Conservation (phyloP, 2,113 vertebrate species). For the Phrynocephalus versicolor region DNA sequence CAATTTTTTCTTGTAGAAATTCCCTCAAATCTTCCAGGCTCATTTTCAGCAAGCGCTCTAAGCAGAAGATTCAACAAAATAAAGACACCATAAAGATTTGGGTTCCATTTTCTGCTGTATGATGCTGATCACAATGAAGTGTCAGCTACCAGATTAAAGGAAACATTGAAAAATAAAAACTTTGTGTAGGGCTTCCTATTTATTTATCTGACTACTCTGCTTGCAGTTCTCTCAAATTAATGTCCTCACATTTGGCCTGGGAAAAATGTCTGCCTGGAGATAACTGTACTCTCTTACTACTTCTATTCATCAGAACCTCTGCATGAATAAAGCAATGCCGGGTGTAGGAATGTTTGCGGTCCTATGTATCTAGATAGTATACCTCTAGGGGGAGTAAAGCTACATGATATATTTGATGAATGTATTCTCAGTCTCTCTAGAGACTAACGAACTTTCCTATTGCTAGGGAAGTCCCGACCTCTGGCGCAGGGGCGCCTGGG, state of each 20-base stretch:
- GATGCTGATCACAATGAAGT: background rate
- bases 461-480: too few species aligned
- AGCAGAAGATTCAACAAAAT: conserved; percentile 3
- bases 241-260: background rate
- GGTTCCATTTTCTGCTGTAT: background rate
- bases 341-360: background rate
- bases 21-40: conserved; percentile 84
- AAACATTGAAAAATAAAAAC: background rate
- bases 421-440: background rate
- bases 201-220: background rate
- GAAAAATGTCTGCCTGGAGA: rapidly evolving
- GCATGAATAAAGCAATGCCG: background rate
- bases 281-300: background rate
- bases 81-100: background rate
- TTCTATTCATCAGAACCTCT: background rate
- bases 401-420: background rate
- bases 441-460: too few species aligned
- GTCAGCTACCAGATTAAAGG: background rate
- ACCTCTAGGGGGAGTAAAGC: conserved; percentile 67
- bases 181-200: background rate
- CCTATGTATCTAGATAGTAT: background rate
- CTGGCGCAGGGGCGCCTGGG: too few species aligned
- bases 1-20: conserved; percentile 84
- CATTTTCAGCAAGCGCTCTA: conserved; percentile 83
- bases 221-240: background rate